Base-by-base conservation (phyloP, 2,888 invertebrate genomes). In the Pomacea canaliculata region DNA sequence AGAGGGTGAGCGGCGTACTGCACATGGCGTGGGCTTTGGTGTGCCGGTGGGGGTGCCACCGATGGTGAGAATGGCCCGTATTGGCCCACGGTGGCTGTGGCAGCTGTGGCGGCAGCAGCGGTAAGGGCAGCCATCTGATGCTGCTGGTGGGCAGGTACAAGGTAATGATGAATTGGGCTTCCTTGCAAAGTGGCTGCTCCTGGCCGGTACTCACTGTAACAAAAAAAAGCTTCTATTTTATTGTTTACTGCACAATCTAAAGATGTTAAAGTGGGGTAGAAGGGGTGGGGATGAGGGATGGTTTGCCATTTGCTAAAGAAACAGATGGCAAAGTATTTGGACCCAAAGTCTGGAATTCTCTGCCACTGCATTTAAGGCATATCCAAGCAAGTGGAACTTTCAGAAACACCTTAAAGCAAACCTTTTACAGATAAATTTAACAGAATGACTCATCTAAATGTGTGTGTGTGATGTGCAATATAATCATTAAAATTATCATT, bases 41-140 rank as follows among this genome's bases (percentile, higher is more conserved):
- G 96, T 37, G 96, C 96, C 71, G 95, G 95, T 16, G 96, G 96
- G 70, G 96, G 96, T 65, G 96, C 93, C 84, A 94, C 93, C 71
- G 85, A 82, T 68, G 90, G 86, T 71, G 89, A 86, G 78, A 89
- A 89, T 7, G 89, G 87, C 37, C 80, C 86, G 76, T 85, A 87
- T 80, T 87, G 87, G 46, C 85, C 83, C 48, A 86, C 83, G 8
- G 85, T 86, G 37, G 87, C 80, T 63, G 86, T 84, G 27, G 85
- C 82, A n/a, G 88, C 82, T 56, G 80, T 78, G n/a, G 84, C 82
- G 12, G 85, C 80, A 60, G 83, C 76, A 12, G 80, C 75, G n/a
- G 84, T 82, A 10, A 84, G 80, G 63, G 83, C 76, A 27, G 85
- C 83, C 78, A 87, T 83, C 78, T 87, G 88, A n/a, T 86, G 87